Evolutionary conservation across 2,888 invertebrate species (phyloP).

Genomic region (Oscheius sp.): DNA sequence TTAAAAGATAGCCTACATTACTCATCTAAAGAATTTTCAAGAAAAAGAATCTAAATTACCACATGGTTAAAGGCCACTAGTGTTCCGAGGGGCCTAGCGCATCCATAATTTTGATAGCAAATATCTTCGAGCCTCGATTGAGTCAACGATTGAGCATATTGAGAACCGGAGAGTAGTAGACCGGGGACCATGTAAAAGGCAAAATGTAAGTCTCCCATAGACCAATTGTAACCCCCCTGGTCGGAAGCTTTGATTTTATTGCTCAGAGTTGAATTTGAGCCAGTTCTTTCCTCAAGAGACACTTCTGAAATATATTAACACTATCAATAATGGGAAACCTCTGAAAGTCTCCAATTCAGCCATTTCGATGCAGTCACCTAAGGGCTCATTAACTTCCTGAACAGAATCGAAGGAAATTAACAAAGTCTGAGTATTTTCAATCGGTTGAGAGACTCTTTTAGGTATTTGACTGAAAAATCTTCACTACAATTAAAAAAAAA

Average conservation of each 20-base stretch:
- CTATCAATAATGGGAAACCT: background rate
- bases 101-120: slow-evolving; percentile 79
- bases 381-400: background rate
- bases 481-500: background rate
- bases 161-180: background rate
- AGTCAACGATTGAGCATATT: slow-evolving; percentile 4
- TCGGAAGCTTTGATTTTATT: too few relatives aligned
- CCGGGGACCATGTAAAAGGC: slow-evolving; percentile 8
- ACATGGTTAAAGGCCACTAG: slow-evolving; percentile 87
- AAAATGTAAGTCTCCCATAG: background rate
- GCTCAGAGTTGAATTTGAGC: too few relatives aligned
- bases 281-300: too few relatives aligned
- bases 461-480: background rate
- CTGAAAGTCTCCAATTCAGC: background rate
- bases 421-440: background rate
- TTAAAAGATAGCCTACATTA: slow-evolving; percentile 15
- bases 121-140: background rate
- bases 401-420: background rate
- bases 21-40: background rate
- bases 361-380: background rate
- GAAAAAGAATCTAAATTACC: slow-evolving; percentile 72
- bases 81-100: slow-evolving; percentile 81
- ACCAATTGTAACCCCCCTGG: too few relatives aligned
- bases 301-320: background rate
- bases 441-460: background rate